Base-by-base conservation (phyloP, 2,888 invertebrate genomes). In the Drosophila gaucha region DNA sequence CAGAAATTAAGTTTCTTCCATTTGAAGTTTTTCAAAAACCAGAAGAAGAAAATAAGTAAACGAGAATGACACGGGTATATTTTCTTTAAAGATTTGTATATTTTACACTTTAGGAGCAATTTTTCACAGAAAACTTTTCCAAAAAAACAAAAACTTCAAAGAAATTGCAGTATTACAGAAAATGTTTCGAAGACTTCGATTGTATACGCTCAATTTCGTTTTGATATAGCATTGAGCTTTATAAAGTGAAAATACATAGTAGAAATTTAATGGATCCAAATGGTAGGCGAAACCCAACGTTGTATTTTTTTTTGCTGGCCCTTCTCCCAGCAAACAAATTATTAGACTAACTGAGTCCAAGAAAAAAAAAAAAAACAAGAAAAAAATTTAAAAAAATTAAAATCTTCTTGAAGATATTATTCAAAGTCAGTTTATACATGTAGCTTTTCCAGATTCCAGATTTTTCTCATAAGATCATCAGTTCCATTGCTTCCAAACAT, bases 1-100 rank as follows among this genome's bases (percentile, higher is more conserved):
- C 75, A 62, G 63, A 69, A 72, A 74, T 74, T 76, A 51, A 78
- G 65, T 78, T 88, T 79, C 86, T 86, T 88, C 80, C 82, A 86
- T 68, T 74, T 71, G 41, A 71, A 20, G 39, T 58, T 44, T 41
- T 54, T 54, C 30, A 47, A 55, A 30, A 35, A 24, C 6, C 20
- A 50, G 4, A 28, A 30, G 35, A 51, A 9, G 46, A 63, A 63
- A 49, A 49, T 35, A 35, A 60, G 71, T 66, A 51, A 68, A 70
- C 31, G 26, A 33, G 41, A 71, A 74, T 47, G 47, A 84, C 77
- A 82, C 82, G 86, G 83, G 86, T 84, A 84, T 80, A 80, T 84
- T 78, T 80, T 82, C 60, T 59, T 80, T 76, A 65, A 66, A 60
- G 44, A 65, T 75, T 73, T 74, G 50, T 80, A 84, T 78, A 78